Conservation (phyloP, 92 coral and sea anemone species). For the Paramuricea clavata region DNA sequence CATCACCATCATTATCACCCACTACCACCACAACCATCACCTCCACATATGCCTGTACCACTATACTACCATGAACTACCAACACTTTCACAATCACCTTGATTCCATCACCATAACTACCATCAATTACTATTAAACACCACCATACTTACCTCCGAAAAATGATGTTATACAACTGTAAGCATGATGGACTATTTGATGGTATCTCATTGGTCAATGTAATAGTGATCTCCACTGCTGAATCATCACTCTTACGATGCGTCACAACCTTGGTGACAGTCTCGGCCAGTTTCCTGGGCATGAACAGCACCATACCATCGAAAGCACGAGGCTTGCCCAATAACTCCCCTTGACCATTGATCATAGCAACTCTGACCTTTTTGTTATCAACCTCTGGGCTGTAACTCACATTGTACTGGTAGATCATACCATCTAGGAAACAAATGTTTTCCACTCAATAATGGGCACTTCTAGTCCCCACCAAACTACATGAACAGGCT, state of each 20-base stretch:
- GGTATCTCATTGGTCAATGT: conserved; percentile 84
- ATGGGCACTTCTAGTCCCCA: too few relatives aligned
- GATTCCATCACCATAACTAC: not conserved
- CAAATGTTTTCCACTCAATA: too few relatives aligned
- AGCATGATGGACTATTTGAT: conserved; percentile 74
- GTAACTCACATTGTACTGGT: conserved; percentile 89
- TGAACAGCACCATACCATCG: conserved; percentile 92
- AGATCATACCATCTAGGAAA: conserved; percentile 48
- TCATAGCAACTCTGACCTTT: conserved; percentile 77
- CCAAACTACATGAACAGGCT: too few relatives aligned
- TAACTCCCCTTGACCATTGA: conserved; percentile 74
- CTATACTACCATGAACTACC: not conserved
- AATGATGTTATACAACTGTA: conserved; percentile 90
- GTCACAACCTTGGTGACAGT: conserved; percentile 63
- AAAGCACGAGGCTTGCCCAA: conserved; percentile 85
- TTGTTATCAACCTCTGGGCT: conserved; percentile 87
- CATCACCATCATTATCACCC: not conserved
- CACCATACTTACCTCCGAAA: conserved; percentile 70
- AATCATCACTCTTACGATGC: conserved; percentile 68
- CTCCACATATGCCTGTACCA: not conserved
- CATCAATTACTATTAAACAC: not conserved
- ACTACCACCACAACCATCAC: not conserved
- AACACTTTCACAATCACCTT: not conserved
- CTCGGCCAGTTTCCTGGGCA: conserved; percentile 84
- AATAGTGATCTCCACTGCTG: conserved; percentile 81